These are phyloP conservation scores for Ectobius pallidus DNA, from an alignment of 2,888 invertebrate genomes.

Conservation along the genomic window DNA sequence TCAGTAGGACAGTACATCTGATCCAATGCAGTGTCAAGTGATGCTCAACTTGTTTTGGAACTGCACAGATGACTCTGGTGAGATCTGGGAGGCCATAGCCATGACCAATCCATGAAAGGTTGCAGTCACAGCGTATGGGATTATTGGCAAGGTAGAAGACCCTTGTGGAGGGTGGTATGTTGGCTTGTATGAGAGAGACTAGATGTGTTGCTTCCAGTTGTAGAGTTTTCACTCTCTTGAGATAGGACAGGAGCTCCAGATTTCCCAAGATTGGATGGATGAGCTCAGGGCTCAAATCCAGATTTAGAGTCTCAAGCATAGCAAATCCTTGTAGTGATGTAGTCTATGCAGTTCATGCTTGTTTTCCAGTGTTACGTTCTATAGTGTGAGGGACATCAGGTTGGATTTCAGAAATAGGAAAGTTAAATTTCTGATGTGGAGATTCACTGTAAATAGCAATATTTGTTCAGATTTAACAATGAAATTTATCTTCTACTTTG, in stretches of 20 bases:
- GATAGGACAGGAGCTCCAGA: background rate
- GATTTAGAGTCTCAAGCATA: background rate
- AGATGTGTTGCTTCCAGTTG: slow-evolving; percentile 28
- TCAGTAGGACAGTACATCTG: no score
- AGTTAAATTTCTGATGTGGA: slow-evolving; percentile 18
- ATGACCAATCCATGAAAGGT: slow-evolving; percentile 33
- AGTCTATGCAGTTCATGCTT: background rate
- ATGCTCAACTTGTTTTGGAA: no score
- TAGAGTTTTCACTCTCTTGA: slow-evolving; percentile 15
- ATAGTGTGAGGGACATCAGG: slow-evolving; percentile 3
- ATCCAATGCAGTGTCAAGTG: no score
- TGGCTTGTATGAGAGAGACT: slow-evolving; percentile 3
- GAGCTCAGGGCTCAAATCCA: slow-evolving; percentile 33
- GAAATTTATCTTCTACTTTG: no score
- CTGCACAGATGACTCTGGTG: no score
- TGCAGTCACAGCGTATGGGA: slow-evolving; percentile 36
- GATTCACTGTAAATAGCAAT: slow-evolving; percentile 34
- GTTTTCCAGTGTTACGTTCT: slow-evolving; percentile 13
- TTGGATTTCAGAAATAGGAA: slow-evolving; percentile 17
- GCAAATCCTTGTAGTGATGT: background rate
- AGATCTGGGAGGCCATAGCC: no score
- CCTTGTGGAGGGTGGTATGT: slow-evolving; percentile 23
- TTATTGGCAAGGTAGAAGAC: slow-evolving; percentile 32
- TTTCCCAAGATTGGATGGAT: slow-evolving; percentile 18
- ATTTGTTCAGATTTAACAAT: no score